Base-by-base conservation (phyloP, 1,140 invertebrate genomes). In the Eulimnadia texana region DNA sequence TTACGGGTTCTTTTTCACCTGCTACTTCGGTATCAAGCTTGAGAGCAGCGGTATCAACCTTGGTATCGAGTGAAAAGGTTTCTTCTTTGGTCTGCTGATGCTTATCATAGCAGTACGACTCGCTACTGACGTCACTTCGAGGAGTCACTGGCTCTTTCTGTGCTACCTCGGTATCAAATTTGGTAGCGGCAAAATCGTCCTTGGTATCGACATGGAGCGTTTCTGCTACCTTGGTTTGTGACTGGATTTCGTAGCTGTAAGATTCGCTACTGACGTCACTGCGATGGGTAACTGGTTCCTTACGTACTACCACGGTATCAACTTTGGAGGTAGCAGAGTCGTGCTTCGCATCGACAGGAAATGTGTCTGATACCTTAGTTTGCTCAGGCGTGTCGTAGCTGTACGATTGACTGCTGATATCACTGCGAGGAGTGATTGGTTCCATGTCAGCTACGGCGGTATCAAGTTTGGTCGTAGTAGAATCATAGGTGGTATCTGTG, bases 151-250 rank as follows among this genome's bases (percentile, higher is more conserved):
- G 33, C 33, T 42, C 16, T 42, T 42, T 42, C 33, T 42, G 6
- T 42, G 6, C 33, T 16, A 42, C 33, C 16, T 42, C 33, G 16
- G 33, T 16, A 9, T 9, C 33, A 42, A 42, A 6, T 42, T 42
- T 16, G 16, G 33, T 42, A 42, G 33, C 33, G 16, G 33, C 33
- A 42, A 42, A n/a, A n/a, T n/a, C n/a, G n/a, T n/a, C n/a, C n/a
- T n/a, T n/a, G n/a, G n/a, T n/a, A n/a, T n/a, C n/a, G n/a, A n/a
- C n/a, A n/a, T n/a, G n/a, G n/a, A n/a, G n/a, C n/a, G n/a, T n/a
- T n/a, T n/a, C n/a, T n/a, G n/a, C 63, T 10, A 50, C 52, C 1
- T 33, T 54, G 9, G 63, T 3, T 61, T 66, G 61, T 27, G 63
- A 64, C 1, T 50, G 47, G 16, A 27, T 25, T 23, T 24, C 24